Base-by-base conservation (phyloP, 2,113 vertebrate species). In the Malaclemys terrapin region DNA sequence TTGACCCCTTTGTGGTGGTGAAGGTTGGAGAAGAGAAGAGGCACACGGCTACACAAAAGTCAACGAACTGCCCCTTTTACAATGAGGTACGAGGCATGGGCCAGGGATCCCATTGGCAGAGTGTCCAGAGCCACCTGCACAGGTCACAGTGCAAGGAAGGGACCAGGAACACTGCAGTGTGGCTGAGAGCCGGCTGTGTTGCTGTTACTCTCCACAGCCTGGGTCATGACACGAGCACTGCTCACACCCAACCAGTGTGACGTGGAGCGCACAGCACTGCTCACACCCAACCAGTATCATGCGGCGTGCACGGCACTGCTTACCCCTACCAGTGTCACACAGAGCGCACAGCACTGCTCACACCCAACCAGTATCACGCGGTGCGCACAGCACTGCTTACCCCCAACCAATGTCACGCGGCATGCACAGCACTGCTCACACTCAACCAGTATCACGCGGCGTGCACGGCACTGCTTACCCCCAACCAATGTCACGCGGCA, bases 1-100 rank as follows among this genome's bases (percentile, higher is more conserved):
- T 99, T 94, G 99, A 99, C 90, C 99, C 99, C 5, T 99, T 98
- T 4, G 99, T 99, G 84, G 98, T 99, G 14, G 97, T 99, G 96
- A 98, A 95, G 3, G 96, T 99, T 8, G 99, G 99, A 86, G 98
- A 98, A 52, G 99, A 99, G 97, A 99, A 99, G 93, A 99, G 97
- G 78, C 98, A 98, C 91, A 99, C 99, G 0, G 91, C 87, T 0
- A 99, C 98, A 0, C 99, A 99, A 96, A 99, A 99, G 69, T 99
- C 99, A 54, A 99, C 99, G 83, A 99, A 99, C 84, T 99, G 98
- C 85, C 99, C 99, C 50, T 99, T 98, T 95, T 99, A 98, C 97
- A 99, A 99, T 0, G 98, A 99, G 96, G 99, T 99, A 91, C 1
- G 76, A 80, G 65, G 56, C 11, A 8, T 1, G 1, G 42, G 45